Conservation (phyloP, 2,888 invertebrate species). For the Adelphocoris suturalis region DNA sequence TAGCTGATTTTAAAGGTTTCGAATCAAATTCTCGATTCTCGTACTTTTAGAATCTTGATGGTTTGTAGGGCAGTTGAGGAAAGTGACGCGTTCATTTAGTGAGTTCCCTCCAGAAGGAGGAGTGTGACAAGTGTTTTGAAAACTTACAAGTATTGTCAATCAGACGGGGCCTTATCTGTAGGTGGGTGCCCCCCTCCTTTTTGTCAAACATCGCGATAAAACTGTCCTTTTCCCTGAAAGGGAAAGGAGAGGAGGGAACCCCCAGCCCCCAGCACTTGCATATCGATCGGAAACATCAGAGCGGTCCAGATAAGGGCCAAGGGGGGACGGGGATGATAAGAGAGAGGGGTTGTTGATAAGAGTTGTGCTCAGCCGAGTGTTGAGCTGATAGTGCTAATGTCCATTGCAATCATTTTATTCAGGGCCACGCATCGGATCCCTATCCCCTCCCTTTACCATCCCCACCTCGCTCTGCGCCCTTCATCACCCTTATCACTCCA, state of each 20-base stretch:
- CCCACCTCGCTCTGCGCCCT: background rate
- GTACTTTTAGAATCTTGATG: constrained; percentile 29
- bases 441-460: background rate
- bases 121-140: constrained; percentile 60
- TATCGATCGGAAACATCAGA: constrained; percentile 60
- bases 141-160: constrained; percentile 70
- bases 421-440: constrained; percentile 53
- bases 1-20: too few species aligned
- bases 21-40: background rate
- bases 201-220: constrained; percentile 69
- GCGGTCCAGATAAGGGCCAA: background rate
- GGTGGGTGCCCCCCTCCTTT: constrained; percentile 45
- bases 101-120: constrained; percentile 1
- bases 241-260: background rate
- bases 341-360: constrained; percentile 29
- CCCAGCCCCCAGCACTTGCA: constrained; percentile 59
- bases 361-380: constrained; percentile 66
- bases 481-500: constrained; percentile 34
- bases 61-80: background rate
- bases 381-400: constrained; percentile 69
- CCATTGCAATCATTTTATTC: constrained; percentile 71
- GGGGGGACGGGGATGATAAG: constrained; percentile 3
- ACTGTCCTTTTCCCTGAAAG: constrained; percentile 58
- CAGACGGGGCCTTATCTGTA: constrained; percentile 60
- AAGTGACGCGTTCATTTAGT: constrained; percentile 43